Percentiles rank a stretch among this genome's conserved stretches.
Conservation (phyloP, 2,888 invertebrate genomes). For the Acronicta psi region DNA sequence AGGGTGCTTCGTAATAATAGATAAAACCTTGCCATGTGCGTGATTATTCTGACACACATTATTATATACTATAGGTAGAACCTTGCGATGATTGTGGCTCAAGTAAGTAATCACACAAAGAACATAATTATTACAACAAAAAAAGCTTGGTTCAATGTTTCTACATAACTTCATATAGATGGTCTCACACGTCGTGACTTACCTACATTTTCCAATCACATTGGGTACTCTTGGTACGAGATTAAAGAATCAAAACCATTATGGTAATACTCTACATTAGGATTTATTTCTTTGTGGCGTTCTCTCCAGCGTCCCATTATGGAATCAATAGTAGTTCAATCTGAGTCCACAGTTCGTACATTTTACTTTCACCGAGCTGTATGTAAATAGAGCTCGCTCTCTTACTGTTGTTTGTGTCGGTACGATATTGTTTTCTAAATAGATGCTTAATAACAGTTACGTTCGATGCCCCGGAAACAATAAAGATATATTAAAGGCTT, state of each 20-base stretch:
- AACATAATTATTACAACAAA: slow-evolving; percentile 35
- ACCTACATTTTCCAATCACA: slow-evolving; percentile 25
- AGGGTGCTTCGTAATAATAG: slow-evolving; percentile 57
- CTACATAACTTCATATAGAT: slow-evolving; percentile 11
- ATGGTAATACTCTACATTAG: slow-evolving; percentile 65
- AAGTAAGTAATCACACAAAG: slow-evolving; percentile 28
- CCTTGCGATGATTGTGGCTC: slow-evolving; percentile 26
- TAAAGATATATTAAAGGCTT: slow-evolving; percentile 23
- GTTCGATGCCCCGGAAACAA: slow-evolving; percentile 30
- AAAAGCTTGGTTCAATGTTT: slow-evolving; percentile 2
- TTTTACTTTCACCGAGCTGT: slow-evolving; percentile 69
- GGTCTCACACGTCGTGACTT: slow-evolving; percentile 18
- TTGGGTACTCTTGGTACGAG: slow-evolving; percentile 16
- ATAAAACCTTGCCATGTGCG: slow-evolving; percentile 57
- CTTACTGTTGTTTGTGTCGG: slow-evolving; percentile 60
- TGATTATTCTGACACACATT: slow-evolving; percentile 32
- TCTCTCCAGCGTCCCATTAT: slow-evolving; percentile 64
- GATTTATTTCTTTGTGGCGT: slow-evolving; percentile 63
- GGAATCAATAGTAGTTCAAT: slow-evolving; percentile 62
- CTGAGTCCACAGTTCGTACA: slow-evolving; percentile 54
- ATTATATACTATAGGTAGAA: slow-evolving; percentile 8
- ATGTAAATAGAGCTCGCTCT: slow-evolving; percentile 67
- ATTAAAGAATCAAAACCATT: slow-evolving; percentile 57
- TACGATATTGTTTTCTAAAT: slow-evolving; percentile 56
- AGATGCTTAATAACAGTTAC: slow-evolving; percentile 40